phyloP scores from a whole-genome alignment of 2,888 invertebrate genomes.

The Himalopsyche tibetana region DNA sequence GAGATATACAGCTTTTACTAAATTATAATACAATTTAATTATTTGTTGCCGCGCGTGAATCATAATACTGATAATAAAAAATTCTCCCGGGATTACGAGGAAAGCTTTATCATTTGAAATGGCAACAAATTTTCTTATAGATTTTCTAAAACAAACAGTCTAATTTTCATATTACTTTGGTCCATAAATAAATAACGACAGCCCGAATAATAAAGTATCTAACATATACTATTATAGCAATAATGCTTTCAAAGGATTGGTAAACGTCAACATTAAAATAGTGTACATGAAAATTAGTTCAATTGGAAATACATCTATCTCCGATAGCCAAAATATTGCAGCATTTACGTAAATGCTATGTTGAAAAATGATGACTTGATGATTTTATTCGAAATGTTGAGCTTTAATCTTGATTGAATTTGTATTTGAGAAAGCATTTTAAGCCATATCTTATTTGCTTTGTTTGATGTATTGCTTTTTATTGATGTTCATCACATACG shows the following conservation, averaged over 20 bases:
- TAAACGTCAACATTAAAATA: no score
- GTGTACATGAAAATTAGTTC: no score
- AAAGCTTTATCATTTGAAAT: constrained; percentile 11
- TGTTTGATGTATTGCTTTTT: neutral
- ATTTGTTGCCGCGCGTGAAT: neutral
- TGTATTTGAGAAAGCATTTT: neutral
- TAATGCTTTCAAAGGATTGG: no score
- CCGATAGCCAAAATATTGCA: no score
- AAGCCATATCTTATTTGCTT: neutral
- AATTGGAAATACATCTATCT: no score
- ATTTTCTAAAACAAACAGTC: constrained; percentile 7
- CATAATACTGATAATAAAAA: constrained; percentile 19
- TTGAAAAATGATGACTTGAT: no score
- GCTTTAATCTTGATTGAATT: no score
- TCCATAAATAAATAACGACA: constrained; percentile 34
- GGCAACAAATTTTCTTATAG: neutral
- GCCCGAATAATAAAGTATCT: neutral
- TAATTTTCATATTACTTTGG: constrained; percentile 32
- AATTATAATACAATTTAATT: neutral
- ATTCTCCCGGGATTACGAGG: neutral
- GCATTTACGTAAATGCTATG: no score
- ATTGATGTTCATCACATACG: constrained; percentile 28
- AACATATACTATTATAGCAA: no score
- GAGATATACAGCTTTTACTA: neutral
- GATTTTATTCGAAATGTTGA: no score